Evolutionary conservation across 2,888 invertebrate genomes (phyloP), one percentile per base, ranked within the genome.

Genomic region (Dynastes maya): DNA sequence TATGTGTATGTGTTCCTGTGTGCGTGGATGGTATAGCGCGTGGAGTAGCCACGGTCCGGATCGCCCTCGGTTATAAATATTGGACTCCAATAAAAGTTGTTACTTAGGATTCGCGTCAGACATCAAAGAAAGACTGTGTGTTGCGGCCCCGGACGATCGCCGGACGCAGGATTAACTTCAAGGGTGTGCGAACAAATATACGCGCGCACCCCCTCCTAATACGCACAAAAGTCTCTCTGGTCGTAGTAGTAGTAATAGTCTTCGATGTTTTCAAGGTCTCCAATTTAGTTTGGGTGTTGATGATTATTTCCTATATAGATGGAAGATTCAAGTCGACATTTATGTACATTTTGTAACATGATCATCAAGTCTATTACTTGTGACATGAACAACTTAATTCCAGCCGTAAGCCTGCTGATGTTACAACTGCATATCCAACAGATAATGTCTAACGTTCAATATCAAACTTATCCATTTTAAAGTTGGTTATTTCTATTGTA

Each of bases 51-150:
- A 45, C 45, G 45, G 45, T 45, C 45, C 80, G 37, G 58, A 85
- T 85, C 84, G 84, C 85, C 85, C 84, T 81, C 82, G 85, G 87
- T 87, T 88, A 88, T 88, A 88, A 88, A 88, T 88, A 88, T 88
- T 88, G 87, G 86, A 88, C 87, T 85, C 87, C 88, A 87, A 88
- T 88, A 87, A 88, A 88, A 88, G 87, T 88, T 88, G 87, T 87
- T 88, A 88, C 88, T 88, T 86, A 86, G 86, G 86, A 87, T 87
- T 88, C 87, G 84, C 85, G 85, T 85, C 86, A 85, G 86, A 83
- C 86, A 87, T 87, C 87, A 87, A 87, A 87, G 86, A 84, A 85
- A 45, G 11, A 82, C 83, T 83, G 49, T 83, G 49, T 8, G 55
- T 58, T 22, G 22, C 55, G 79, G 53, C 45, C 55, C 79, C 49